Conservation (phyloP, 2,113 vertebrate genomes). For the Hippolais icterina region DNA sequence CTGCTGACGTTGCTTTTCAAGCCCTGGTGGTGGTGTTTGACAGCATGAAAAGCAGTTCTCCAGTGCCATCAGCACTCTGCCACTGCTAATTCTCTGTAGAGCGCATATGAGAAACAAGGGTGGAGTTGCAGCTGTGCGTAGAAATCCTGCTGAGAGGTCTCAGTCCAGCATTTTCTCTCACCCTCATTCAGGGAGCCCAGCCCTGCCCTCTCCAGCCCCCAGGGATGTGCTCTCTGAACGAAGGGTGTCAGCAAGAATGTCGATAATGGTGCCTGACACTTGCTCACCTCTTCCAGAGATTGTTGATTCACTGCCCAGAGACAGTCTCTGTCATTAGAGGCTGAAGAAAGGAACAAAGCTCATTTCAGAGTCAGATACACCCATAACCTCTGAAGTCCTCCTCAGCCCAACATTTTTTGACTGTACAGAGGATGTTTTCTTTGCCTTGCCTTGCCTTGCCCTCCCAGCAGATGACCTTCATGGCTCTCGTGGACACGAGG, state of each 20-base stretch:
- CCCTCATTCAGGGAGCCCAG: background rate
- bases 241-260: slow-evolving; percentile 65
- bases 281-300: slow-evolving; percentile 69
- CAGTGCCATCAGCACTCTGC: background rate
- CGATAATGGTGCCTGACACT: slow-evolving; percentile 68
- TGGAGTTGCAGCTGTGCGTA: background rate
- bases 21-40: background rate
- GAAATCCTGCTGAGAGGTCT: background rate
- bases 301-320: slow-evolving; percentile 78
- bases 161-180: background rate
- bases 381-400: slow-evolving; percentile 72
- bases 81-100: background rate
- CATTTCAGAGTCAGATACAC: slow-evolving; percentile 81
- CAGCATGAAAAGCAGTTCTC: background rate
- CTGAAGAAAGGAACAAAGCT: slow-evolving; percentile 82
- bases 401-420: background rate
- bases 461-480: background rate
- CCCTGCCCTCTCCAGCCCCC: background rate
- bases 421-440: background rate
- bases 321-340: slow-evolving; percentile 77
- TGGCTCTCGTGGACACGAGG: accelerated
- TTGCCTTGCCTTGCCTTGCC: background rate
- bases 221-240: slow-evolving; percentile 46
- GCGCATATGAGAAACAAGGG: background rate
- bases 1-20: background rate